These are phyloP conservation scores for Chascanopsetta lugubris DNA, from an alignment of 2,113 vertebrate species.

Conservation along the genomic window DNA sequence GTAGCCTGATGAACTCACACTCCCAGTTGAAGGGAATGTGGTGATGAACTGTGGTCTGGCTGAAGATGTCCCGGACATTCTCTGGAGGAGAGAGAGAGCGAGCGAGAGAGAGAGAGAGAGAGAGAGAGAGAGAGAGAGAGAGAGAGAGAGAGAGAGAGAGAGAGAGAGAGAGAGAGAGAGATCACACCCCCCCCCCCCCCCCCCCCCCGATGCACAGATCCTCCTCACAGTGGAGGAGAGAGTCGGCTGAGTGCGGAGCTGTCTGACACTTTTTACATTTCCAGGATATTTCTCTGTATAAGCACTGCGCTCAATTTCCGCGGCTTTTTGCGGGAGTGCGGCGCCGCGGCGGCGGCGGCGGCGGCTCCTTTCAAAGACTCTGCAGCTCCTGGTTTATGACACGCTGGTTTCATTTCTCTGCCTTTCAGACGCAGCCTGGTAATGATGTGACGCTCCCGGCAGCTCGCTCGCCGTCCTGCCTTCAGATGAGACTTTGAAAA, in stretches of 20 bases:
- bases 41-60: conserved; percentile 92
- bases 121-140: conserved; percentile 22
- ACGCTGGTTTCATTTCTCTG: conserved; percentile 46
- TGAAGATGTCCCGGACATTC: conserved; percentile 96
- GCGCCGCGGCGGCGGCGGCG: no score
- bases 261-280: conserved; percentile 57
- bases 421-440: conserved; percentile 47
- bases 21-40: conserved; percentile 99
- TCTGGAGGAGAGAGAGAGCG: conserved; percentile 77
- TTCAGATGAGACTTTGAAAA: conserved; percentile 38
- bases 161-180: conserved; percentile 18
- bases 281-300: conserved; percentile 45
- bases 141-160: conserved; percentile 31
- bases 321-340: no score
- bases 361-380: conserved; percentile 46
- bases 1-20: conserved; percentile 95
- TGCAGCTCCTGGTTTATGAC: conserved; percentile 42
- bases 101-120: conserved; percentile 23
- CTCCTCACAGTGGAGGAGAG: conserved; percentile 42
- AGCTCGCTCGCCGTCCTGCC: conserved; percentile 28
- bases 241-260: conserved; percentile 46
- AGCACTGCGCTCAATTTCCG: conserved; percentile 54
- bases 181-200: no score
- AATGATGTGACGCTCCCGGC: conserved; percentile 49
- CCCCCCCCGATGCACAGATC: conserved; percentile 31